Evolutionary conservation across 2,113 vertebrate species (phyloP), one percentile per base, ranked within the genome.

Genomic region (Macrotis lagotis): DNA sequence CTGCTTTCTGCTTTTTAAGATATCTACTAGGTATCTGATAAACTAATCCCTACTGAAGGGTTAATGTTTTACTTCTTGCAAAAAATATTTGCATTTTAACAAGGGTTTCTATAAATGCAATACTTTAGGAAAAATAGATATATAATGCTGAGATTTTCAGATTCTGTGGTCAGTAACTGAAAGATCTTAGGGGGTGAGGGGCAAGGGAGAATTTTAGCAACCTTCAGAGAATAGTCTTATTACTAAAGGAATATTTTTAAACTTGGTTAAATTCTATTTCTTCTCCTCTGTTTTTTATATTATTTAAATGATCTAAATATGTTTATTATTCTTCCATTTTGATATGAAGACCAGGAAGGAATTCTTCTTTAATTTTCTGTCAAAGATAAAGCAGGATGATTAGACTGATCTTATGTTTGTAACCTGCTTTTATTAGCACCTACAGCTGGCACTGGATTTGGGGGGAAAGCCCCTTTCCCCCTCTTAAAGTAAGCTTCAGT

Each of bases 91-190:
- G 89, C 91, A 94, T 83, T 59, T 92, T 95, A 97, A 92, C 51
- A 93, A 53, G 91, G 59, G 22, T 16, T 37, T 96, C 94, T 59
- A 93, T 91, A 97, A 96, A 96, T 66, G 95, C 7, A 95, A 50
- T 31, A 0, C 44, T 94, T 97, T 92, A 90, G 52, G 93, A 95
- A 24, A 92, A 90, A 94, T 51, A 89, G 89, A 95, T 91, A 44
- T 92, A 89, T 90, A 50, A 25, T 50, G 88, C 31, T 31, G 49
- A 25, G 88, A 22, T 83, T 91, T 52, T 47, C 90, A 90, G 48
- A 0, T 94, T 2, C 92, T 96, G 93, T 44, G 66, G 31, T 31
- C 96, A 96, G 25, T 94, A 66, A 93, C 28, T 83, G 22, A 53
- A 93, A 95, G 44, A 48, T 25, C 8, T 90, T 91, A 24, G 50